Evolutionary conservation across 2,888 invertebrate species (phyloP).

Genomic region (Brenthis hecate): DNA sequence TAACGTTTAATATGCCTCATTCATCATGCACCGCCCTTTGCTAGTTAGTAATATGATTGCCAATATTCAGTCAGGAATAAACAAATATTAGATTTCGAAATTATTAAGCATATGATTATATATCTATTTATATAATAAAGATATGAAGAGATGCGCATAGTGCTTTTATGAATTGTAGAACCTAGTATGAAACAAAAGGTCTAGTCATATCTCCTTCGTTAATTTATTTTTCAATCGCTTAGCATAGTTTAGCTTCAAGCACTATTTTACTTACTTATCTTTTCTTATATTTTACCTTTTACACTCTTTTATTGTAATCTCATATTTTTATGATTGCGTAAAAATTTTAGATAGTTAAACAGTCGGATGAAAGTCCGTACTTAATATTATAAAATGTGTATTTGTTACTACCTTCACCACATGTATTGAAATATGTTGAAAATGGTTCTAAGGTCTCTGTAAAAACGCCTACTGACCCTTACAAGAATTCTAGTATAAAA

Average conservation of each 20-base stretch:
- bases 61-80: slow-evolving; percentile 78
- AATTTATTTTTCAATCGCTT: slow-evolving; percentile 77
- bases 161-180: slow-evolving; percentile 80
- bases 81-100: slow-evolving; percentile 72
- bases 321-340: slow-evolving; percentile 15
- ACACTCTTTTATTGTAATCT: slow-evolving; percentile 28
- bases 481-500: slow-evolving; percentile 34
- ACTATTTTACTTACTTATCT: slow-evolving; percentile 47
- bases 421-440: slow-evolving; percentile 42
- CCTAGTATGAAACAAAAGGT: slow-evolving; percentile 76
- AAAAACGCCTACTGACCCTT: slow-evolving; percentile 37
- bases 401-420: slow-evolving; percentile 22
- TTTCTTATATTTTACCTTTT: slow-evolving; percentile 36
- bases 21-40: slow-evolving; percentile 58
- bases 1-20: slow-evolving; percentile 22
- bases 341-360: slow-evolving; percentile 34
- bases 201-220: slow-evolving; percentile 81
- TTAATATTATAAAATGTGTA: slow-evolving; percentile 19
- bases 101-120: slow-evolving; percentile 78
- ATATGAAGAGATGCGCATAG: slow-evolving; percentile 81
- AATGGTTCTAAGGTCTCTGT: slow-evolving; percentile 23
- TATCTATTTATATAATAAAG: slow-evolving; percentile 79
- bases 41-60: slow-evolving; percentile 78
- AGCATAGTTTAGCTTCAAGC: slow-evolving; percentile 83
- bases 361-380: slow-evolving; percentile 17